A percentile compares a stretch with the other conserved stretches of the same genome.
These are phyloP conservation scores for Sthenelais limicola DNA, from an alignment of 2,888 invertebrate species.

Conservation along the genomic window DNA sequence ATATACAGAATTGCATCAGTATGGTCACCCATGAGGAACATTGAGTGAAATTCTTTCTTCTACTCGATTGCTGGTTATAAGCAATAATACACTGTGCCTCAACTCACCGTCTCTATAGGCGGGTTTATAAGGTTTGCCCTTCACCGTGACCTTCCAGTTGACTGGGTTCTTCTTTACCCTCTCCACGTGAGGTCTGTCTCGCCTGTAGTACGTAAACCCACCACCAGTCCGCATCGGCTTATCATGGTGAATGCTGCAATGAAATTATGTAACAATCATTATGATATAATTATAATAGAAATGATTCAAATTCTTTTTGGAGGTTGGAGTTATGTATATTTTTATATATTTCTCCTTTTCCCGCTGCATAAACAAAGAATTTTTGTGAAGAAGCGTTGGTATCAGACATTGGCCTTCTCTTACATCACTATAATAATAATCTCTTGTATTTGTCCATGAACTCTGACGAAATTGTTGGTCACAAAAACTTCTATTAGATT, in stretches of 20 bases:
- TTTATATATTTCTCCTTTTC: not conserved
- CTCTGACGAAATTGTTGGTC: no score
- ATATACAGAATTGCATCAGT: no score
- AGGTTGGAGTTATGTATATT: not conserved
- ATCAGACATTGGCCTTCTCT: no score
- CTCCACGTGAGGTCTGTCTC: slow-evolving; percentile 58
- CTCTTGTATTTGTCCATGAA: no score
- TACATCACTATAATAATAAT: no score
- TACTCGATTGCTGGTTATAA: no score
- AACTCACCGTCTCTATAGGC: slow-evolving; percentile 46
- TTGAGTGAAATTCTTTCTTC: no score
- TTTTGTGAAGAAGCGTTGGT: no score
- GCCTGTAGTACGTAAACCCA: slow-evolving; percentile 65
- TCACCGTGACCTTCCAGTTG: slow-evolving; percentile 56
- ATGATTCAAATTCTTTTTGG: not conserved
- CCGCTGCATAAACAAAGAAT: no score
- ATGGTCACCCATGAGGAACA: no score
- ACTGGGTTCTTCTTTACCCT: slow-evolving; percentile 56
- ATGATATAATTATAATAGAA: not conserved
- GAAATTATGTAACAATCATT: slow-evolving; percentile 8
- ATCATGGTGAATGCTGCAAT: slow-evolving; percentile 63
- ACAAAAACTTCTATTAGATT: no score
- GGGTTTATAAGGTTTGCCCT: slow-evolving; percentile 19
- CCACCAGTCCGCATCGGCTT: slow-evolving; percentile 63
- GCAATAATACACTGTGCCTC: no score